Percentiles rank a stretch among this genome's conserved stretches.
Evolutionary conservation across 2,888 invertebrate genomes (phyloP).

Genomic region (Nomada goodeniana): DNA sequence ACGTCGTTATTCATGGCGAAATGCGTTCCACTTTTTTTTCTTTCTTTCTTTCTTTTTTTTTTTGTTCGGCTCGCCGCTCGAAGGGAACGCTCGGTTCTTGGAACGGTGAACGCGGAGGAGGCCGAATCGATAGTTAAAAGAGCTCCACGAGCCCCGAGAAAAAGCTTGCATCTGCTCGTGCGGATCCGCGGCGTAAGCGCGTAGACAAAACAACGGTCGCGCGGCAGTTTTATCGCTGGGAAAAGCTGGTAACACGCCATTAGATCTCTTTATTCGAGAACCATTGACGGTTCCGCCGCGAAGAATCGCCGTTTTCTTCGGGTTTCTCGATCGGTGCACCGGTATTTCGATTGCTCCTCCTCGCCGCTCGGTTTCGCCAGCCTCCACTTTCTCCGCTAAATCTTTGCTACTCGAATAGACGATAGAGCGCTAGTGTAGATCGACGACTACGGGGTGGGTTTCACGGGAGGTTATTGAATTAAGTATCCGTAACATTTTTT

Average conservation of each 20-base stretch:
- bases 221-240: slow-evolving; percentile 38
- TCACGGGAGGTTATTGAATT: too few relatives aligned
- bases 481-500: too few relatives aligned
- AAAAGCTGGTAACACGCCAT: slow-evolving; percentile 45
- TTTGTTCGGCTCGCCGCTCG: slow-evolving; percentile 1
- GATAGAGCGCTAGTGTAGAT: too few relatives aligned
- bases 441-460: too few relatives aligned
- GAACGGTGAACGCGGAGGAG: slow-evolving; percentile 13
- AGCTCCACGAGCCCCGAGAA: slow-evolving; percentile 17
- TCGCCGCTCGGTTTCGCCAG: slow-evolving; percentile 15
- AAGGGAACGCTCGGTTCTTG: slow-evolving; percentile 28
- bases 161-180: slow-evolving; percentile 18
- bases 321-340: slow-evolving; percentile 17
- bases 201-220: slow-evolving; percentile 47
- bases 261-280: slow-evolving; percentile 40
- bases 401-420: slow-evolving; percentile 5
- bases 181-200: not conserved
- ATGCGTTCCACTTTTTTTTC: slow-evolving; percentile 53
- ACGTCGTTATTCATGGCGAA: slow-evolving; percentile 59
- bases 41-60: slow-evolving; percentile 46
- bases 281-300: slow-evolving; percentile 24
- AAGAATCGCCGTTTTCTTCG: slow-evolving; percentile 26
- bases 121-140: slow-evolving; percentile 37
- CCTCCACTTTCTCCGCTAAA: slow-evolving; percentile 17
- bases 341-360: slow-evolving; percentile 12